Evolutionary conservation across 2,113 vertebrate species (phyloP).

Genomic region (Perca flavescens): DNA sequence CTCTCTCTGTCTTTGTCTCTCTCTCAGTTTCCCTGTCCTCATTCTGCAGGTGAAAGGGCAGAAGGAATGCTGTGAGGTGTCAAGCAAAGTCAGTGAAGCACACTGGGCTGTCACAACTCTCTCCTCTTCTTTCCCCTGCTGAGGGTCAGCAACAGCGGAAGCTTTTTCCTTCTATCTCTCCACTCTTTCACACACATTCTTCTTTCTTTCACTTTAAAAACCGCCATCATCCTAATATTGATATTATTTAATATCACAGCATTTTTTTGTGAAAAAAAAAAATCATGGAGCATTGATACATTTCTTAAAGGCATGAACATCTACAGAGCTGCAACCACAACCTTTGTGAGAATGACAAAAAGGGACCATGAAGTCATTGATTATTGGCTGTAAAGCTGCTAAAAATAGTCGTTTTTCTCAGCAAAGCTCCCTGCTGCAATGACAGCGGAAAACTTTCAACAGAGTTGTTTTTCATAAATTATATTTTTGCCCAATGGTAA

Average conservation of each 20-base stretch:
- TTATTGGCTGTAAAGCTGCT: background rate
- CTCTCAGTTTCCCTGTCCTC: background rate
- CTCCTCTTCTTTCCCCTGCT: background rate
- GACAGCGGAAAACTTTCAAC: background rate
- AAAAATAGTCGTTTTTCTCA: background rate
- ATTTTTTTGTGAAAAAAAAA: background rate
- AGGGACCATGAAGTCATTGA: background rate
- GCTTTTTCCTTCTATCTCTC: background rate
- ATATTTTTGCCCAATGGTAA: background rate
- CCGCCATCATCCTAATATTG: background rate
- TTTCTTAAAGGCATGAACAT: background rate
- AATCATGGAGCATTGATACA: background rate
- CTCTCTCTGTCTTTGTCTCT: background rate
- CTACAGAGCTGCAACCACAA: background rate
- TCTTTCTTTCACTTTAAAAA: background rate
- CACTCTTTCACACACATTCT: background rate
- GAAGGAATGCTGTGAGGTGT: background rate
- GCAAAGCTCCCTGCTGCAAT: background rate
- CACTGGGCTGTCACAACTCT: background rate
- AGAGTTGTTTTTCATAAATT: background rate
- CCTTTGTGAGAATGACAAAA: background rate
- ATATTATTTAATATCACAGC: background rate
- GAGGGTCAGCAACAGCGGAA: background rate
- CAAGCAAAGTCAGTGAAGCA: slow-evolving; percentile 29
- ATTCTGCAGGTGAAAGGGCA: slow-evolving; percentile 41